These are phyloP conservation scores for Rafetus swinhoei DNA, from an alignment of 2,113 vertebrate genomes.

Conservation along the genomic window DNA sequence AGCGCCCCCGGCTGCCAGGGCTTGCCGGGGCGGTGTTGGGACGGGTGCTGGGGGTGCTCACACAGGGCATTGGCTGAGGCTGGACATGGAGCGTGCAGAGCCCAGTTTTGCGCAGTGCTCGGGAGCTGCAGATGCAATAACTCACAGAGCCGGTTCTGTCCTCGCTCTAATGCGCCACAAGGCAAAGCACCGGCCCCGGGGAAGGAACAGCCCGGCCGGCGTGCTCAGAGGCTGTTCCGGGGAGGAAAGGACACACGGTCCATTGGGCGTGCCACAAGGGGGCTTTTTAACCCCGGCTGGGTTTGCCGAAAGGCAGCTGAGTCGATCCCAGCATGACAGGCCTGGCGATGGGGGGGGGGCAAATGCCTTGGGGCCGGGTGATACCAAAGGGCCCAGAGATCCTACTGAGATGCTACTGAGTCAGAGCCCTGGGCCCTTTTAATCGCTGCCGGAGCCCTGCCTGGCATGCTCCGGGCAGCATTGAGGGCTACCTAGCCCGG, in stretches of 20 bases:
- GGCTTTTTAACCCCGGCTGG: neutral
- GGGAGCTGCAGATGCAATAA: neutral
- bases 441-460: too few species aligned
- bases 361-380: too few species aligned
- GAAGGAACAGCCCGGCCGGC: rapidly evolving
- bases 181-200: neutral
- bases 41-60: too few species aligned
- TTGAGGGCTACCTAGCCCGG: too few species aligned
- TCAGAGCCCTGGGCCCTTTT: too few species aligned
- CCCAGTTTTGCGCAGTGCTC: neutral
- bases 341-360: too few species aligned
- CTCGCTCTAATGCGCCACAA: rapidly evolving
- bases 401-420: too few species aligned
- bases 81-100: neutral
- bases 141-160: neutral
- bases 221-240: neutral
- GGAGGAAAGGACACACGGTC: neutral
- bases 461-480: too few species aligned
- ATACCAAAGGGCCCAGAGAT: too few species aligned
- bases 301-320: neutral
- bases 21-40: neutral
- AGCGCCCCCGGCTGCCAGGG: neutral
- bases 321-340: neutral
- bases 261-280: neutral
- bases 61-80: neutral